phyloP scores from a whole-genome alignment of 2,113 vertebrate genomes.

The Limanda limanda region DNA sequence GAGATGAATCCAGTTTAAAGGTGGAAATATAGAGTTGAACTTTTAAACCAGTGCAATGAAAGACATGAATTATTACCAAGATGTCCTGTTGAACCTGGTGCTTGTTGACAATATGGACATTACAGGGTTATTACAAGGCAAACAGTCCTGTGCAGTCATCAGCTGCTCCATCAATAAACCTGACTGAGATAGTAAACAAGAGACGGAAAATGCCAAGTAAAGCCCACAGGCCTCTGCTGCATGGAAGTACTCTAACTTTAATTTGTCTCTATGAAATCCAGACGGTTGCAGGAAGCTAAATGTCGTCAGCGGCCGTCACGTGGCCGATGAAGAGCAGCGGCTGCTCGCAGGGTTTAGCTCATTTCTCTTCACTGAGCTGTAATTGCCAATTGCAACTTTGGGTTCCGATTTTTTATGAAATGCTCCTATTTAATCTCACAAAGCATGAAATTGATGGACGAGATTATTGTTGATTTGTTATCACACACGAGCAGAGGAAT shows the following conservation, averaged over 20 bases:
- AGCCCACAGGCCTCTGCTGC: no score
- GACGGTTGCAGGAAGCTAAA: neutral
- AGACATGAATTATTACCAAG: neutral
- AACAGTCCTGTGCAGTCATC: neutral
- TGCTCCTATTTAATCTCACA: neutral
- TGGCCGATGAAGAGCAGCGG: neutral
- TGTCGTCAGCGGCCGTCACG: neutral
- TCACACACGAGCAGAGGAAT: neutral
- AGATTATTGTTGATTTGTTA: conserved; percentile 3
- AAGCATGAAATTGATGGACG: neutral
- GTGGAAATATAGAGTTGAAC: neutral
- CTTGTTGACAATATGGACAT: neutral
- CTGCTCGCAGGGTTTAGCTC: neutral
- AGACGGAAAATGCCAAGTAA: no score
- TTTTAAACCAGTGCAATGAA: neutral
- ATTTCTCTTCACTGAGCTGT: neutral
- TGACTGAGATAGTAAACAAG: no score
- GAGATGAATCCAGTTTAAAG: no score
- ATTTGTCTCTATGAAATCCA: neutral
- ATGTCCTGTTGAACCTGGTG: neutral
- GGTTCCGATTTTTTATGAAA: neutral
- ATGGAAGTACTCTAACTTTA: no score
- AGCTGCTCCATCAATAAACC: no score
- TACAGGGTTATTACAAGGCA: no score
- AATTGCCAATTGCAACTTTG: neutral